Evolutionary conservation across 53 echinoderm and acorn worm genomes (phyloP).

Genomic region (Holothuria leucospilota): DNA sequence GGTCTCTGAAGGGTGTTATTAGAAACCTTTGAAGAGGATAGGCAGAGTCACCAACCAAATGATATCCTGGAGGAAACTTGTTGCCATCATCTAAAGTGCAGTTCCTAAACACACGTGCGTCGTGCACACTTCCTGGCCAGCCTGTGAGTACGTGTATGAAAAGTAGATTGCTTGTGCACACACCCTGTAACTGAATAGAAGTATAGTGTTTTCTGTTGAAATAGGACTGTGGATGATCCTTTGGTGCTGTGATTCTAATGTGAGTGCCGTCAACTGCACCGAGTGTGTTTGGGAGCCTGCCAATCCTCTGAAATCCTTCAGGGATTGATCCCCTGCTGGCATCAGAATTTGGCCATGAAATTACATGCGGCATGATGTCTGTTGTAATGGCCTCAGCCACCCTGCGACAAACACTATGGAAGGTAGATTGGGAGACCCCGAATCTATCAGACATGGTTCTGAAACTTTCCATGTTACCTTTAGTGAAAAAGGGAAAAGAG

Average conservation of each 20-base stretch:
- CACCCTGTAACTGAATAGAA: conserved; percentile 55
- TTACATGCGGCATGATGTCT: conserved; percentile 12
- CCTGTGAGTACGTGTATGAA: conserved; percentile 56
- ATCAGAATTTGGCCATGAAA: conserved; percentile 20
- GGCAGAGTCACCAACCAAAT: conserved; percentile 55
- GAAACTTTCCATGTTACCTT: conserved; percentile 44
- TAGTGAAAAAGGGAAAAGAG: background rate
- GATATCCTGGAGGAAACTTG: conserved; percentile 39
- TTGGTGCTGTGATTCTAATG: conserved; percentile 51
- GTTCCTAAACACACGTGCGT: conserved; percentile 50
- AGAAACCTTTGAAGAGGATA: conserved; percentile 47
- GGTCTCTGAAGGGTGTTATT: conserved; percentile 47
- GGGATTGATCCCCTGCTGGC: background rate
- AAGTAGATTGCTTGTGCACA: conserved; percentile 35
- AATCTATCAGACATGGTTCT: too few species aligned
- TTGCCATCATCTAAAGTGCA: conserved; percentile 13
- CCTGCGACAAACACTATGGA: conserved; percentile 13
- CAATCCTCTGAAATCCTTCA: conserved; percentile 21
- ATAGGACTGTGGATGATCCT: conserved; percentile 42
- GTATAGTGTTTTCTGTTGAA: conserved; percentile 49
- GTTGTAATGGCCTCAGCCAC: conserved; percentile 5
- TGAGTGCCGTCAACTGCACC: too few species aligned
- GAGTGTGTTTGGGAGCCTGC: background rate
- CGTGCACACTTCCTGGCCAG: conserved; percentile 59
- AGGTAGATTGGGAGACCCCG: conserved; percentile 17